phyloP scores from a whole-genome alignment of 1,140 invertebrate species.

The Aphis gossypii region DNA sequence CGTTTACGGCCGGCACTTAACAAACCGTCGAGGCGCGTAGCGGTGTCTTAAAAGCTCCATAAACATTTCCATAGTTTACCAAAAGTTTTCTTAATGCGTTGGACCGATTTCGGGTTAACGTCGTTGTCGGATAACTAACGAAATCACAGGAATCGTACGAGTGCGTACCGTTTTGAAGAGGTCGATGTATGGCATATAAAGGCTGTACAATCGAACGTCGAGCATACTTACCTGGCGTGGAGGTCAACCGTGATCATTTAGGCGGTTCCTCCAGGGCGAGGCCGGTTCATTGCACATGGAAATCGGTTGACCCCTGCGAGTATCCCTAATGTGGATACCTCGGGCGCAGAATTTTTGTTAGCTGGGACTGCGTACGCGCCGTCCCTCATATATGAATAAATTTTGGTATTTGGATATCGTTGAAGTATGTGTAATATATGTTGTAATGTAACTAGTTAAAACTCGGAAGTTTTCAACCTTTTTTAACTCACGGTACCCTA shows the following conservation, averaged over 20 bases:
- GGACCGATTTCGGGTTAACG: background rate
- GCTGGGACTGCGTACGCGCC: constrained; percentile 67
- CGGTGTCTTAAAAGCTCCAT: background rate
- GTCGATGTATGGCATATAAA: background rate
- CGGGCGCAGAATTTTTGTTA: constrained; percentile 76
- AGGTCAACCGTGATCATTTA: constrained; percentile 72
- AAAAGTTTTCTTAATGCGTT: background rate
- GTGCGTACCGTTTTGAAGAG: background rate
- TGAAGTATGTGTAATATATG: no score
- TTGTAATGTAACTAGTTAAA: no score
- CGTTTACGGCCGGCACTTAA: background rate
- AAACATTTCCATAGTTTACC: background rate
- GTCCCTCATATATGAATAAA: constrained; percentile 51
- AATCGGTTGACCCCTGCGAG: constrained; percentile 76
- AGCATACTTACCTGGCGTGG: constrained; percentile 73
- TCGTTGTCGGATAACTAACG: background rate
- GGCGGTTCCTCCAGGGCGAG: constrained; percentile 74
- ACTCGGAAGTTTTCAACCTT: no score
- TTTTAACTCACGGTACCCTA: no score
- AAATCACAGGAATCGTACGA: background rate
- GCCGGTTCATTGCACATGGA: constrained; percentile 76
- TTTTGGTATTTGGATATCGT: no score
- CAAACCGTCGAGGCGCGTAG: background rate
- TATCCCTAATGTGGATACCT: constrained; percentile 76
- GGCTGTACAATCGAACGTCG: background rate